Conservation (phyloP, 2,888 invertebrate genomes). For the Drosophila cyrtoloma region DNA sequence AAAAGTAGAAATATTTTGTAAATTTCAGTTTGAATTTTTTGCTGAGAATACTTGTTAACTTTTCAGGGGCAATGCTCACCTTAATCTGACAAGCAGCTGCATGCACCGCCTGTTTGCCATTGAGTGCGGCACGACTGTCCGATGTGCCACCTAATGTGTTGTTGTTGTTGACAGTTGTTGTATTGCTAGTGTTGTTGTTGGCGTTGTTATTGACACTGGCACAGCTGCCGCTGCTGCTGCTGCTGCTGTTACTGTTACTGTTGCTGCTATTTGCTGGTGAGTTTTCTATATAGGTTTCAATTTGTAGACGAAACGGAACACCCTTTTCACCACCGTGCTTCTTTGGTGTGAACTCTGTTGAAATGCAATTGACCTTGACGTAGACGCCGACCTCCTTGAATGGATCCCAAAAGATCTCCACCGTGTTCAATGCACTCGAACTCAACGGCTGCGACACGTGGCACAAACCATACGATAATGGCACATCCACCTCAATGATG, state of each 20-base stretch:
- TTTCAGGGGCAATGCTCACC: constrained; percentile 86
- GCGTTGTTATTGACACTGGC: constrained; percentile 12
- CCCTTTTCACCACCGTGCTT: constrained; percentile 99
- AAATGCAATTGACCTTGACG: constrained; percentile 98
- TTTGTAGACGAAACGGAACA: constrained; percentile 97
- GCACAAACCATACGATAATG: constrained; percentile 95
- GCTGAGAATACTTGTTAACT: background rate
- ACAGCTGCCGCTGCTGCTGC: constrained; percentile 16
- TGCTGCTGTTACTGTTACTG: constrained; percentile 31
- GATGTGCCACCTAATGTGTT: constrained; percentile 30
- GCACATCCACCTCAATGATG: constrained; percentile 96
- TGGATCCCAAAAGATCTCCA: constrained; percentile 97
- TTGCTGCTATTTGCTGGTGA: constrained; percentile 47
- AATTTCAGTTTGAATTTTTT: background rate
- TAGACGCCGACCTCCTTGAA: constrained; percentile 98
- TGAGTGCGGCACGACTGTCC: constrained; percentile 75
- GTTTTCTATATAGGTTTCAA: constrained; percentile 90
- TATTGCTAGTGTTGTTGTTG: constrained; percentile 31
- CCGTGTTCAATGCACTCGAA: constrained; percentile 89
- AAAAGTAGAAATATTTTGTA: background rate
- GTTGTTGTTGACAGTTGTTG: constrained; percentile 37
- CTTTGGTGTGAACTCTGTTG: constrained; percentile 98
- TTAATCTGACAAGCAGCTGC: constrained; percentile 98
- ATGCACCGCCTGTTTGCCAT: constrained; percentile 89
- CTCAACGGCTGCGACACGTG: constrained; percentile 91